These are phyloP conservation scores for Actinostola sp. DNA, from an alignment of 92 coral and sea anemone species.

Conservation along the genomic window DNA sequence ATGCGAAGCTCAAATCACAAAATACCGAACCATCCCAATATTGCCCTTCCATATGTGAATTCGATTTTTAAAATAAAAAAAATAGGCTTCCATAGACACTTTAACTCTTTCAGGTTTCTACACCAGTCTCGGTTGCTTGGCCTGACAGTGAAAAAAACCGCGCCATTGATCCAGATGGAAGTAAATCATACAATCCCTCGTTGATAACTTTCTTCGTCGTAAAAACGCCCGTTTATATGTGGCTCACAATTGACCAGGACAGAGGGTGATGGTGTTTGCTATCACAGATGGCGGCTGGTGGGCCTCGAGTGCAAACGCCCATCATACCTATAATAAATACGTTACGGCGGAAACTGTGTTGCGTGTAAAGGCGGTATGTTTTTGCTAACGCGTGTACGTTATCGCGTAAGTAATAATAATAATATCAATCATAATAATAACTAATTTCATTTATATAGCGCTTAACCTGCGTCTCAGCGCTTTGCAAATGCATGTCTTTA, in stretches of 20 bases:
- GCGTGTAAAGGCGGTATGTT: constrained; percentile 87
- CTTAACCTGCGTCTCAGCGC: no score
- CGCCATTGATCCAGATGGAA: constrained; percentile 75
- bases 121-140: constrained; percentile 79
- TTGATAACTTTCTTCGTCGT: constrained; percentile 76
- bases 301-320: constrained; percentile 80
- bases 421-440: no score
- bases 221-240: constrained; percentile 72
- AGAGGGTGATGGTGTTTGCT: constrained; percentile 85
- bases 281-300: constrained; percentile 94
- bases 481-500: no score
- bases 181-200: constrained; percentile 72
- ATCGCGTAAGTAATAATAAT: constrained; percentile 46
- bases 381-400: constrained; percentile 85
- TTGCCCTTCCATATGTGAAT: no score
- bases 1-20: no score
- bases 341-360: constrained; percentile 86
- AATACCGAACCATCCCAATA: no score
- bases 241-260: constrained; percentile 72
- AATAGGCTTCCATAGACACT: neutral
- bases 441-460: no score
- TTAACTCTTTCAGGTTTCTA: constrained; percentile 50
- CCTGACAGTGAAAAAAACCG: constrained; percentile 74
- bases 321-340: constrained; percentile 70
- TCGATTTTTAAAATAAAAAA: neutral